Percentiles rank a stretch among this genome's conserved stretches.
phyloP scores from a whole-genome alignment of 2,888 invertebrate genomes.

The Lycocerus yunnanus region DNA sequence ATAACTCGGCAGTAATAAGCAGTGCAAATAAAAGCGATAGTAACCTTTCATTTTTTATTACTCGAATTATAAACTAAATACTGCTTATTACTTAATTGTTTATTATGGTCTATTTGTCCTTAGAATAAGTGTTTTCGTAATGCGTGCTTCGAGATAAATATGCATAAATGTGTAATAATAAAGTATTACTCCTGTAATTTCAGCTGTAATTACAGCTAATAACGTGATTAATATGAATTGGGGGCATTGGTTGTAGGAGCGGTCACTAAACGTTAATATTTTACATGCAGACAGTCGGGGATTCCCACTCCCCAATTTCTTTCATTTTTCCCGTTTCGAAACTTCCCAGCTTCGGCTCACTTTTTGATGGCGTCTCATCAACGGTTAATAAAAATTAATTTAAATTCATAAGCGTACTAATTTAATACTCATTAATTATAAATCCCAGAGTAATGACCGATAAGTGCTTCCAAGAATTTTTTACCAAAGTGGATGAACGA shows the following conservation, averaged over 20 bases:
- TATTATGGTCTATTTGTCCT: background rate
- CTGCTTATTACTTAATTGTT: background rate
- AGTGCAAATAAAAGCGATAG: background rate
- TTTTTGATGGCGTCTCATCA: background rate
- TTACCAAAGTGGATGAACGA: background rate
- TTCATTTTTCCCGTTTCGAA: background rate
- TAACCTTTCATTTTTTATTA: background rate
- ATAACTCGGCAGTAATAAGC: background rate
- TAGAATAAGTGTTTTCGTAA: background rate
- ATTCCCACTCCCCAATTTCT: background rate
- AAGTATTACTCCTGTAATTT: background rate
- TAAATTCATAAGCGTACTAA: background rate
- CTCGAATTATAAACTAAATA: background rate
- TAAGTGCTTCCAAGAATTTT: background rate
- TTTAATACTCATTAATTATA: background rate
- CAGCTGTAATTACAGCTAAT: background rate
- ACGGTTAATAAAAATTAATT: background rate
- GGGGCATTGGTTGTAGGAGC: background rate
- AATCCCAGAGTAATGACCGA: background rate
- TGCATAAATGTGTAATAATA: background rate
- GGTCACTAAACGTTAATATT: background rate
- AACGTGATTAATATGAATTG: background rate
- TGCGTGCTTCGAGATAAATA: background rate
- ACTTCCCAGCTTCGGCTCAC: background rate
- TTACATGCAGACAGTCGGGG: too few relatives aligned